phyloP scores from a whole-genome alignment of 2,888 invertebrate genomes.

The Himalopsyche tibetana region DNA sequence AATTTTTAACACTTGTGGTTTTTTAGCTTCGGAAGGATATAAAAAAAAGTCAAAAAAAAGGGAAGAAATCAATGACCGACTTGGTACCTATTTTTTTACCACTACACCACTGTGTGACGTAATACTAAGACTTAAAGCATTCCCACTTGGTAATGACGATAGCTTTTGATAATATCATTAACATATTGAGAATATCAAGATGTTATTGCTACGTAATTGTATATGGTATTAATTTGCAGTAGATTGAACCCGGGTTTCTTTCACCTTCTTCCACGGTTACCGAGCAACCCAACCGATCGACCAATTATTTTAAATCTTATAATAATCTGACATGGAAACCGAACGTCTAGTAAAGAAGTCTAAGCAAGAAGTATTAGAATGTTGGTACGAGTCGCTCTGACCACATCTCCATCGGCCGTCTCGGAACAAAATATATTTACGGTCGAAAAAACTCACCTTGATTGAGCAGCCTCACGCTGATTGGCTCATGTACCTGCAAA shows the following conservation, averaged over 20 bases:
- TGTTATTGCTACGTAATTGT: too few relatives aligned
- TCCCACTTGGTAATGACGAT: too few relatives aligned
- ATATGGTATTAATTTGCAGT: background rate
- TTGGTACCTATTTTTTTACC: too few relatives aligned
- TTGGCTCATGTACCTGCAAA: constrained; percentile 44
- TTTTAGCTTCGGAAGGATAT: too few relatives aligned
- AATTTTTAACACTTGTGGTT: too few relatives aligned
- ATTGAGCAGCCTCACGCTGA: constrained; percentile 69
- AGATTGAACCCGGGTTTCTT: constrained; percentile 23
- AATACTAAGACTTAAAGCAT: too few relatives aligned
- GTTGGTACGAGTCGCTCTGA: background rate
- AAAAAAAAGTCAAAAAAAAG: too few relatives aligned
- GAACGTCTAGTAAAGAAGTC: constrained; percentile 7
- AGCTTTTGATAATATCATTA: too few relatives aligned
- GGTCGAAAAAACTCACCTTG: constrained; percentile 69
- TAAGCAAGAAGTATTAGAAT: constrained; percentile 14
- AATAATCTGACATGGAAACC: constrained; percentile 2
- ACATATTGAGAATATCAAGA: too few relatives aligned
- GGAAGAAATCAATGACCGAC: too few relatives aligned
- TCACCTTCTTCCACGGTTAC: background rate
- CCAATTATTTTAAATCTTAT: constrained; percentile 24
- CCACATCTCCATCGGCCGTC: constrained; percentile 62
- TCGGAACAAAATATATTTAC: constrained; percentile 56
- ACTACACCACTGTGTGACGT: too few relatives aligned
- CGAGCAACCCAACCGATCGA: constrained; percentile 2